A percentile compares a stretch with the other conserved stretches of the same genome.
These are phyloP conservation scores for Falco concolor DNA, from an alignment of 2,797 vertebrate genomes.

Conservation along the genomic window DNA sequence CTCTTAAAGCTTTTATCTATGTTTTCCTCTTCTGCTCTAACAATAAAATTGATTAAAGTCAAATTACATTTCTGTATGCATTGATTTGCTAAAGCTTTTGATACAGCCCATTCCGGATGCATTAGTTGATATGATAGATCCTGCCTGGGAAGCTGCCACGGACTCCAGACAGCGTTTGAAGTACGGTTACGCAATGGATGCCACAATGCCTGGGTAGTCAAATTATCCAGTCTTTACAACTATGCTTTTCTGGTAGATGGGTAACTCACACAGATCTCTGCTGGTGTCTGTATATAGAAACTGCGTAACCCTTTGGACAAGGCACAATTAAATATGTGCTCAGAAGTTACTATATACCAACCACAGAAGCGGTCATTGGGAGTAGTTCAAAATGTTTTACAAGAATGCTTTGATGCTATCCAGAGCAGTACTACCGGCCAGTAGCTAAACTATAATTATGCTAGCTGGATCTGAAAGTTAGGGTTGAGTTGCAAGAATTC, in stretches of 20 bases:
- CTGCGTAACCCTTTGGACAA: not conserved
- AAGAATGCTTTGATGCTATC: constrained; percentile 60
- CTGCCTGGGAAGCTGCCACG: not conserved
- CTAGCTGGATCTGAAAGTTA: constrained; percentile 34
- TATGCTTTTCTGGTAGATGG: not conserved
- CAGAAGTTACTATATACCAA: not conserved
- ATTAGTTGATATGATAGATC: not conserved
- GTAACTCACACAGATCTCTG: not conserved
- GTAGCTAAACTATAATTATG: constrained; percentile 59
- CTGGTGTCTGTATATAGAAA: not conserved
- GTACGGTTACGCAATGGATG: not conserved
- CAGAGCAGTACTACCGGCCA: constrained; percentile 39
- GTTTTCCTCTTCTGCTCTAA: not conserved
- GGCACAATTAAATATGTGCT: not conserved
- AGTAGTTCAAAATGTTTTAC: constrained; percentile 31
- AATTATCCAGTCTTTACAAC: not conserved
- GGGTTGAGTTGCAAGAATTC: constrained; percentile 49
- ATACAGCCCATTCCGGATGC: not conserved
- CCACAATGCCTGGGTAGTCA: not conserved
- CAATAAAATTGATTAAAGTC: constrained; percentile 9
- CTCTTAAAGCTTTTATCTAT: not conserved
- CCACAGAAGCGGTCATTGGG: constrained; percentile 30
- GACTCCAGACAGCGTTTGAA: not conserved
- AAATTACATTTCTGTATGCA: constrained; percentile 2
- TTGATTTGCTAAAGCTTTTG: constrained; percentile 10